phyloP scores from a whole-genome alignment of 2,113 vertebrate species.

The Archilochus colubris region DNA sequence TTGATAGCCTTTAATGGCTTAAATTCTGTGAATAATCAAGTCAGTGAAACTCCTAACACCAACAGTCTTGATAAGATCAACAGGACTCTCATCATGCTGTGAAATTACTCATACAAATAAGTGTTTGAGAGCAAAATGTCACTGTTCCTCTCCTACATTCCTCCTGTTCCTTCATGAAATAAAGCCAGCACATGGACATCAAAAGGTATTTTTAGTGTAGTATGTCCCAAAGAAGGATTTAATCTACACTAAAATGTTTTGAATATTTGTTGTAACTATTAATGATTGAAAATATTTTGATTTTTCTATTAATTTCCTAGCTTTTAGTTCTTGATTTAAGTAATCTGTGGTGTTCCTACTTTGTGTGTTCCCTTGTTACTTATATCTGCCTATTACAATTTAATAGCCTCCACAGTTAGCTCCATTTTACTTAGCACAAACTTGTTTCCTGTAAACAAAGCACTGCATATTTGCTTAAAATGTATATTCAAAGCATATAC shows the following conservation, averaged over 20 bases:
- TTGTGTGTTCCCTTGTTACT: background rate
- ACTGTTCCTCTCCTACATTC: background rate
- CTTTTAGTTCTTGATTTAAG: constrained; percentile 21
- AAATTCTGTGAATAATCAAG: background rate
- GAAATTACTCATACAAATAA: background rate
- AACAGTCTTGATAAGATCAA: background rate
- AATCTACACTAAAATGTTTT: constrained; percentile 30
- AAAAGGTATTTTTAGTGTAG: background rate
- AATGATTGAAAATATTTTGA: background rate
- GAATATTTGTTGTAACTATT: background rate
- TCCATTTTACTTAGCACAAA: background rate
- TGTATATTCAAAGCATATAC: background rate
- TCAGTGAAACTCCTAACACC: background rate
- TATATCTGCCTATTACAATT: background rate
- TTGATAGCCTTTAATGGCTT: background rate
- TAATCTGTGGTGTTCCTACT: background rate
- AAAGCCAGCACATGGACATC: background rate
- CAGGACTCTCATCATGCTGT: background rate
- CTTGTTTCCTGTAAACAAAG: too few relatives aligned
- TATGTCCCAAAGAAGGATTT: constrained; percentile 17
- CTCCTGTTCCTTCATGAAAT: background rate
- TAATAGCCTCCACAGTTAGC: background rate
- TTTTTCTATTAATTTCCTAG: background rate
- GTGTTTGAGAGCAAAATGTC: background rate
- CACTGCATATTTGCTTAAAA: too few relatives aligned